Percentiles rank a stretch among this genome's conserved stretches.
Evolutionary conservation across 1,140 invertebrate species (phyloP).

Genomic region (Gyrodactylus bullatarudis): DNA sequence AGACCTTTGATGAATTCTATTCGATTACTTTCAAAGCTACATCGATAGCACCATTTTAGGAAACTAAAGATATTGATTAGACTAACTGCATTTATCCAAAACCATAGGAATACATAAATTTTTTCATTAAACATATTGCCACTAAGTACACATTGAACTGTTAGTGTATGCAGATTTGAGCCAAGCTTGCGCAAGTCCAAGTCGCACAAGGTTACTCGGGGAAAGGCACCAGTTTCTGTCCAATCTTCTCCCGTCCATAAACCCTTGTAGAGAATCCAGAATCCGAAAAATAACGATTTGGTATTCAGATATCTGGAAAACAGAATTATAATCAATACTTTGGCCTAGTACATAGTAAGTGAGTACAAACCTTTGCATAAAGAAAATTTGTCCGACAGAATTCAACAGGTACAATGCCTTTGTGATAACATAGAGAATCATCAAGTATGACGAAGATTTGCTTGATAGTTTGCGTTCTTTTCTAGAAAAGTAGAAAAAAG

Average conservation of each 20-base stretch:
- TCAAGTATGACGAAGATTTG: not conserved
- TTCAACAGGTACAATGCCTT: not conserved
- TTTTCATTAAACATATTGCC: slow-evolving; percentile 9
- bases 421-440: not conserved
- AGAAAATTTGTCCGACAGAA: not conserved
- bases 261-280: not conserved
- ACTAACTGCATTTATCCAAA: slow-evolving; percentile 5
- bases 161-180: slow-evolving; percentile 4
- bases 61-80: not conserved
- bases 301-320: not conserved
- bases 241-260: not conserved
- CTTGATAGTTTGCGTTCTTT: not conserved
- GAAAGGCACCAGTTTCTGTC: slow-evolving; percentile 8
- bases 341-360: no score
- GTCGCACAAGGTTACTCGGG: slow-evolving; percentile 12
- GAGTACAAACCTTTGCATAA: not conserved
- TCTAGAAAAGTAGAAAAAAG: not conserved
- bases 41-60: not conserved
- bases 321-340: no score
- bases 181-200: slow-evolving; percentile 11
- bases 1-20: not conserved
- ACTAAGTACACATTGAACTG: slow-evolving; percentile 9
- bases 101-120: slow-evolving; percentile 5
- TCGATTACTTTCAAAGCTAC: not conserved
- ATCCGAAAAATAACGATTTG: not conserved